A percentile compares a stretch with the other conserved stretches of the same genome.
These are phyloP conservation scores for Pycnonotus jocosus DNA, from an alignment of 2,113 vertebrate genomes.

Conservation along the genomic window DNA sequence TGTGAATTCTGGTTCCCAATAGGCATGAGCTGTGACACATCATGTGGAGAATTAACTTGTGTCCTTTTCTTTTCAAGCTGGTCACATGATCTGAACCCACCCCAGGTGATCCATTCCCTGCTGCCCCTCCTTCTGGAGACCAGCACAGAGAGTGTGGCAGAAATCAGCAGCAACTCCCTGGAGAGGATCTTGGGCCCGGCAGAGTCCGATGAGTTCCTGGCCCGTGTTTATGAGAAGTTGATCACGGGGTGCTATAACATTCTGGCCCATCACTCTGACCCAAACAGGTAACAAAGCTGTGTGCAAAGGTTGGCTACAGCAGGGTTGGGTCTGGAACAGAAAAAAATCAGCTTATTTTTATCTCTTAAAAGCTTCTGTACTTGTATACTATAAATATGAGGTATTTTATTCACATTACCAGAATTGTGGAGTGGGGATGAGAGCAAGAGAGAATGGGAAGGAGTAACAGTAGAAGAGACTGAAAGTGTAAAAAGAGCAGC, in stretches of 20 bases:
- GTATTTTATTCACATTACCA: neutral
- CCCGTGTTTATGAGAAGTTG: conserved; percentile 90
- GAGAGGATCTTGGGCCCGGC: conserved; percentile 92
- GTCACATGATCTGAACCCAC: conserved; percentile 90
- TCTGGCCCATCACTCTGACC: conserved; percentile 90
- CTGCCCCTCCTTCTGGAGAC: conserved; percentile 91
- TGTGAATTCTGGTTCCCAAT: neutral
- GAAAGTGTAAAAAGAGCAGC: neutral
- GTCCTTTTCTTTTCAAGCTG: conserved; percentile 51
- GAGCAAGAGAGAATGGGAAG: neutral
- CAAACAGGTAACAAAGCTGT: conserved; percentile 77
- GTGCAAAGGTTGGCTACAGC: neutral
- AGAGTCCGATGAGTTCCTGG: conserved; percentile 92
- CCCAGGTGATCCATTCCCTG: conserved; percentile 86
- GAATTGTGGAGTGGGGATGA: neutral
- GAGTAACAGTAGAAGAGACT: neutral
- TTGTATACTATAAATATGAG: neutral
- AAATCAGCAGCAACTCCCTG: conserved; percentile 90
- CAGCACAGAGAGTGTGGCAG: conserved; percentile 93
- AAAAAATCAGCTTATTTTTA: neutral
- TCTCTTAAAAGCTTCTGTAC: neutral
- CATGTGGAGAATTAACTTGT: neutral
- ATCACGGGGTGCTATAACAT: conserved; percentile 96
- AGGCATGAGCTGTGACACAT: neutral
- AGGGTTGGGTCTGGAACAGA: neutral